phyloP scores from a whole-genome alignment of 2,888 invertebrate species.

The Perithous albicinctus region DNA sequence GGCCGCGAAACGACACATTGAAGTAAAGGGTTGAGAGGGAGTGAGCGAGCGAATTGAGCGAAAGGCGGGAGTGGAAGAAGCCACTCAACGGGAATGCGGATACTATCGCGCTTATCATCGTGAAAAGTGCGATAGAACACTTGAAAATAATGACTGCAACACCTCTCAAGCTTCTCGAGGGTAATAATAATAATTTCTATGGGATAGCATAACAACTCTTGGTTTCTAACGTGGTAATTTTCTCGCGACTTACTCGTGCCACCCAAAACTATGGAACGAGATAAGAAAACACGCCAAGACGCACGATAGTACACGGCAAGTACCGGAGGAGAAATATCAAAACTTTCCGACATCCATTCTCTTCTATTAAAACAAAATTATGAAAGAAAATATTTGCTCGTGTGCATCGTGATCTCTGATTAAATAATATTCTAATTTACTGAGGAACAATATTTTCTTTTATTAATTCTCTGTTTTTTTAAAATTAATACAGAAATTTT shows the following conservation, averaged over 20 bases:
- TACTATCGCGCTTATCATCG: slow-evolving; percentile 55
- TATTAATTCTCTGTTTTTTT: too few relatives aligned
- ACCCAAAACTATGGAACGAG: slow-evolving; percentile 30
- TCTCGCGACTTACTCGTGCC: slow-evolving; percentile 12
- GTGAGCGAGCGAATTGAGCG: slow-evolving; percentile 39
- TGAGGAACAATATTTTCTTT: too few relatives aligned
- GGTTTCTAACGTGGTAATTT: slow-evolving; percentile 19
- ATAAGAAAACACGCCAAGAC: slow-evolving; percentile 49
- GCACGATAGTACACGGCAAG: background rate
- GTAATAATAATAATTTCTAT: slow-evolving; percentile 52
- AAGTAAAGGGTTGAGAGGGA: too few relatives aligned
- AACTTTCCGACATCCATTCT: slow-evolving; percentile 10
- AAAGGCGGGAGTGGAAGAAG: slow-evolving; percentile 35
- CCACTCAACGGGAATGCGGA: slow-evolving; percentile 55
- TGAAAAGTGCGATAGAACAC: slow-evolving; percentile 61
- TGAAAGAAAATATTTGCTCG: background rate
- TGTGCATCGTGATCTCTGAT: background rate
- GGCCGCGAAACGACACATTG: background rate
- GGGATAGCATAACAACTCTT: slow-evolving; percentile 43
- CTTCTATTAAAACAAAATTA: background rate
- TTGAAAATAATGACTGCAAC: slow-evolving; percentile 60
- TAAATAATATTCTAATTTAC: too few relatives aligned
- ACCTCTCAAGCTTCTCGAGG: slow-evolving; percentile 41
- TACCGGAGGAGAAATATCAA: background rate
- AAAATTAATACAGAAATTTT: too few relatives aligned